Evolutionary conservation across 2,797 vertebrate genomes (phyloP), one percentile per base, ranked within the genome.

Genomic region (Pseudochirops cupreus): DNA sequence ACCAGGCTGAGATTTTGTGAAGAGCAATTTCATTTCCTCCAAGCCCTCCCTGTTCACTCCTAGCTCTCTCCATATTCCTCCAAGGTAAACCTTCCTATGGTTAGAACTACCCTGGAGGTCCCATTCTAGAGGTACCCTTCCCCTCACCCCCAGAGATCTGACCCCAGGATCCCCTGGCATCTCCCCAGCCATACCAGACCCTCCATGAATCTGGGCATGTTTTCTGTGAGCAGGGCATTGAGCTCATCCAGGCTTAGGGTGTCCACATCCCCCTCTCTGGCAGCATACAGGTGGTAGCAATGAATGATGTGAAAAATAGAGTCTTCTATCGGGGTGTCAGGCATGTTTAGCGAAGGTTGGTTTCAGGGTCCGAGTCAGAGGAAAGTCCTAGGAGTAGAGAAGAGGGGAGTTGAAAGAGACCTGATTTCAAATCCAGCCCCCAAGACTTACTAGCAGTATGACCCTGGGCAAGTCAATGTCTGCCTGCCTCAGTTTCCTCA

Each of bases 261-360:
- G 92, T 98, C 98, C 0, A 10, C 0, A 0, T 98, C 0, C 0
- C 94, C 95, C 16, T 94, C 29, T 5, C 90, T 92, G 91, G 26
- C 52, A 4, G 98, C 98, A 4, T 98, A 98, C 0, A 52, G 97
- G 50, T 98, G 98, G 94, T 26, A 98, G 94, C 94, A 93, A 93
- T 97, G 98, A 97, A 98, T 98, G 91, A 98, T 29, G 0, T 97
- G 96, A 96, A 98, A 33, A 1, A 5, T 0, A 0, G 97, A 97
- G 0, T 98, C 96, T 96, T 98, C 98, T 55, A 97, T 16, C 0
- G 97, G 94, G 0, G 95, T 97, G 94, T 96, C 93, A 0, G 50
- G 91, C 97, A 92, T 95, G 55, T 39, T 56, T 18, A 31, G 52
- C 0, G 91, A 31, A 0, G 0, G 59, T 55, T 4, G 46, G 89